Evolutionary conservation across 2,888 invertebrate genomes (phyloP), one percentile per base, ranked within the genome.

Genomic region (Oeneis ivallda): DNA sequence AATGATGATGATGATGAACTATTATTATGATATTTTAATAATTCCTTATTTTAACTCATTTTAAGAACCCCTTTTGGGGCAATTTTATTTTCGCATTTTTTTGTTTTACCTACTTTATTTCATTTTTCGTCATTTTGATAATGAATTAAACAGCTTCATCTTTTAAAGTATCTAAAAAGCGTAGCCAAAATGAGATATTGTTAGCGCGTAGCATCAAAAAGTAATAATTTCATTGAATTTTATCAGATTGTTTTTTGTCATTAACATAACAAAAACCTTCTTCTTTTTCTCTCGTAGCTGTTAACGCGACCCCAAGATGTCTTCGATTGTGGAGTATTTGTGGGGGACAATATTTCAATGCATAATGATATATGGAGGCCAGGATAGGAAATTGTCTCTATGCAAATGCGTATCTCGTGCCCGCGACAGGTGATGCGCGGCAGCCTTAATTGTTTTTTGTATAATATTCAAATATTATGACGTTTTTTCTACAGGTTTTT

Each of bases 401-500:
- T 92, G 91, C 88, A 89, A 91, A 92, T 92, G 88, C 70, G 80
- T 85, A 83, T 87, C 89, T 87, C 89, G 89, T 89, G 89, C 87
- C 81, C 77, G 81, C 88, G 89, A 92, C 92, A 91, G 91, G 91
- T 91, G 92, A 90, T 81, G 84, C 75, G 86, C 87, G 91, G 88
- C 86, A 84, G 85, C 85, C 89, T 87, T 90, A 89, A 91, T 91
- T 92, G 87, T 92, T 92, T 91, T 89, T 91, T 91, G 83, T 90
- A 83, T 84, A 87, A 89, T 91, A 92, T 91, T 92, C 88, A 92
- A 92, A 92, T 92, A 89, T 91, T 89, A 82, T 89, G 90, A 89
- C 81, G 84, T 84, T 90, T 89, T 83, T 90, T 86, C 77, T 75
- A 72, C 64, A 58, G 73, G 75, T 85, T 87, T 91, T 92, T 91